These are phyloP conservation scores for Cephalopachus bancanus DNA, from an alignment of 2,797 vertebrate genomes.

Conservation along the genomic window DNA sequence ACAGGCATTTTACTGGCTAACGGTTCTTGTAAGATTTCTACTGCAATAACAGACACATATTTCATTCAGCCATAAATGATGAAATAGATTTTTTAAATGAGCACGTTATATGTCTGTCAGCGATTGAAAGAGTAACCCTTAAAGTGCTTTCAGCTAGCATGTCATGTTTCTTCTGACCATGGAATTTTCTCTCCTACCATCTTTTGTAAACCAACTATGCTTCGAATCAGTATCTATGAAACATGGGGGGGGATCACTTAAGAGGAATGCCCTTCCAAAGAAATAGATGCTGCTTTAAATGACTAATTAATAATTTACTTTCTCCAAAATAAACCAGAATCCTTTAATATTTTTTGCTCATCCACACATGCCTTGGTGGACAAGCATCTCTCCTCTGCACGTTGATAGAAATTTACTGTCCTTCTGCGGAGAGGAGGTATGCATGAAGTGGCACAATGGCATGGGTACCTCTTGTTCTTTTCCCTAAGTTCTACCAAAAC, in stretches of 20 bases:
- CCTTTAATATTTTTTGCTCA: not conserved
- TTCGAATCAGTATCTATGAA: not conserved
- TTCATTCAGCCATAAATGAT: not conserved
- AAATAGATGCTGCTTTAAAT: not conserved
- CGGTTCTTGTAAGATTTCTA: not conserved
- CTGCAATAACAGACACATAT: not conserved
- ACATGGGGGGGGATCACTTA: not conserved
- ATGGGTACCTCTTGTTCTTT: not conserved
- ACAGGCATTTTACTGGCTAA: not conserved
- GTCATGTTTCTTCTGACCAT: not conserved
- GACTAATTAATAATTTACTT: not conserved
- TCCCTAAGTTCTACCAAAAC: not conserved
- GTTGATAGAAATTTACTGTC: rapidly evolving
- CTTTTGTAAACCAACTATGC: not conserved
- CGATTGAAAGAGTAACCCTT: not conserved
- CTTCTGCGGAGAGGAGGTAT: not conserved
- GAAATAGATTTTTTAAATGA: not conserved
- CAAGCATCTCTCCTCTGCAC: not conserved
- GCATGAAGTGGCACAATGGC: rapidly evolving
- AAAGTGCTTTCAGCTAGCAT: not conserved
- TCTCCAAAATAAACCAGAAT: too few species aligned
- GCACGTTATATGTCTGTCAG: not conserved
- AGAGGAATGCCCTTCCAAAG: not conserved
- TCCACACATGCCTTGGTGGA: not conserved
- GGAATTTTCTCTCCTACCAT: not conserved